phyloP scores from a whole-genome alignment of 2,797 vertebrate species.

The Trachops cirrhosus region DNA sequence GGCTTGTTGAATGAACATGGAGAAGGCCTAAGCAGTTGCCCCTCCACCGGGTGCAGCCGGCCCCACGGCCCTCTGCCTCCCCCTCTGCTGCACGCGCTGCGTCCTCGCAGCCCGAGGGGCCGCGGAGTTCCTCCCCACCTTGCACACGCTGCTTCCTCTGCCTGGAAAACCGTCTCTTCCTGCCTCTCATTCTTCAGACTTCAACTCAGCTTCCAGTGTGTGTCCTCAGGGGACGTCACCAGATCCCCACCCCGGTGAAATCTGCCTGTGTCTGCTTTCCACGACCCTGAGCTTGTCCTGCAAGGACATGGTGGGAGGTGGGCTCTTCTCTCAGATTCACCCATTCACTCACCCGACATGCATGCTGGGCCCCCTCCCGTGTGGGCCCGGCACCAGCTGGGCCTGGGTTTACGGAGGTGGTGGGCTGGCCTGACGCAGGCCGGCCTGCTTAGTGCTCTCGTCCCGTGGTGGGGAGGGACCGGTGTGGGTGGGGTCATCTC shows the following conservation, averaged over 20 bases:
- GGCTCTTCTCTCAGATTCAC: not conserved
- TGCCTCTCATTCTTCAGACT: not conserved
- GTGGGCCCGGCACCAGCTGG: fast-evolving
- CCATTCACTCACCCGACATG: fast-evolving
- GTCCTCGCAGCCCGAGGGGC: fast-evolving
- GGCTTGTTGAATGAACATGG: fast-evolving
- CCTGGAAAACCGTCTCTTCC: too few species aligned
- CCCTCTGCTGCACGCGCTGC: fast-evolving
- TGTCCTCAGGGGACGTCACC: not conserved
- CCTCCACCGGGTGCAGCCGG: not conserved
- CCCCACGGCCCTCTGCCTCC: too few species aligned
- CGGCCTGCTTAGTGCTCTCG: not conserved
- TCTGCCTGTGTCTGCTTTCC: too few species aligned
- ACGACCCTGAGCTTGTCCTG: not conserved
- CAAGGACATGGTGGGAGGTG: fast-evolving
- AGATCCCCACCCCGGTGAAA: not conserved
- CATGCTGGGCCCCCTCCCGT: not conserved
- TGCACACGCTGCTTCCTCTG: too few species aligned
- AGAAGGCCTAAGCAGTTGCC: fast-evolving
- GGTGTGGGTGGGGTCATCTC: fast-evolving
- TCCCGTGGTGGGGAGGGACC: not conserved
- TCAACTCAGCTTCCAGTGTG: not conserved
- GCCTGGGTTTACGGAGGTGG: fast-evolving
- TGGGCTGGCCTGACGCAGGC: too few species aligned
- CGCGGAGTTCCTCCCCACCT: not conserved